These are phyloP conservation scores for Sarcophaga peregrina DNA, from an alignment of 1,140 invertebrate species.

Conservation along the genomic window DNA sequence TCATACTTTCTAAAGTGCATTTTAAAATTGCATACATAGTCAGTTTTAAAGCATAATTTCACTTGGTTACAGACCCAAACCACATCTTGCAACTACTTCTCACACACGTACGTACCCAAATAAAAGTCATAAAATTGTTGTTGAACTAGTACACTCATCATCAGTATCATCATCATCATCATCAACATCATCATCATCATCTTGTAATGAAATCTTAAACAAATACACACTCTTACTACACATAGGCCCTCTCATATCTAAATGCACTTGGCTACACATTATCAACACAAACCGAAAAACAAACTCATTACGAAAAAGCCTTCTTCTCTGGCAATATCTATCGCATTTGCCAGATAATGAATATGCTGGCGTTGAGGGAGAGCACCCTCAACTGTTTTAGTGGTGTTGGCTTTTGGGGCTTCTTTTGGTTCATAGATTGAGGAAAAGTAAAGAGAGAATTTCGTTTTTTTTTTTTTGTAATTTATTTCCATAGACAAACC, in stretches of 20 bases:
- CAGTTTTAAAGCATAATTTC: conserved; percentile 1
- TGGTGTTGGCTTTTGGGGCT: not conserved
- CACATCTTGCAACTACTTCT: too few relatives aligned
- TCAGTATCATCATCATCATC: not conserved
- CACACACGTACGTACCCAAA: too few relatives aligned
- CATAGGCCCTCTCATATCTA: too few relatives aligned
- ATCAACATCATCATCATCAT: not conserved
- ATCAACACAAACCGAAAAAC: conserved; percentile 13
- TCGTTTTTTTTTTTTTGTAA: not conserved
- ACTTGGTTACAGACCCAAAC: not conserved
- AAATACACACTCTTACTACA: not conserved
- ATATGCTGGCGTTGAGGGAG: not conserved
- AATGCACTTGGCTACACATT: not conserved
- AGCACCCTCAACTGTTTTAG: not conserved
- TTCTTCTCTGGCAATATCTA: too few relatives aligned
- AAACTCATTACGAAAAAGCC: conserved; percentile 10
- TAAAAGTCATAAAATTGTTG: too few relatives aligned
- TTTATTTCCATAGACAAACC: not conserved
- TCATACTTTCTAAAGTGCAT: conserved; percentile 13
- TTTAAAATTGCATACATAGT: conserved; percentile 1
- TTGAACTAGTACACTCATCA: too few relatives aligned
- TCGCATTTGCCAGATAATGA: not conserved
- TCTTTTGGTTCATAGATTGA: too few relatives aligned
- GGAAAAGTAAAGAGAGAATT: too few relatives aligned
- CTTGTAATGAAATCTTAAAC: not conserved